Evolutionary conservation across 2,797 vertebrate species (phyloP), one percentile per base, ranked within the genome.

Genomic region (Alauda arvensis): DNA sequence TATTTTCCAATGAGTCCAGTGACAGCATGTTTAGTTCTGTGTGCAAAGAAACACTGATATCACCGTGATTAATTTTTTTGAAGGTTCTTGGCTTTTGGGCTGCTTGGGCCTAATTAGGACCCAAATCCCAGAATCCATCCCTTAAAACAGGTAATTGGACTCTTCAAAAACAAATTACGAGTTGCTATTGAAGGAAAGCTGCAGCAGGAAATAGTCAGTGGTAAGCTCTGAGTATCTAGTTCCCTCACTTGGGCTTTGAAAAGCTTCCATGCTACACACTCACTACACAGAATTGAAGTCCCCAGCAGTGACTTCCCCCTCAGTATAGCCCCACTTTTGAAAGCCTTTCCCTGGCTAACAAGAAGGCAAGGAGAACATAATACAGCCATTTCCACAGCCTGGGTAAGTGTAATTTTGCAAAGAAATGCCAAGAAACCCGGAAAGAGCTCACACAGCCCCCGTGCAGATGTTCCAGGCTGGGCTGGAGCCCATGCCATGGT

Each of bases 391-490:
- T 37, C 29, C 40, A 57, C 40, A 46, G 24, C 24, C 37, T 11
- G 10, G 43, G 18, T 29, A 51, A 72, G 28, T n/a, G 68, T 8
- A 51, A 53, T 69, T 61, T 67, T 69, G 40, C 15, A 69, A 82
- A 68, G 29, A 84, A 68, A 65, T 51, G 9, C 19, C 56, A 39
- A 20, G 11, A 19, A 37, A 55, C 8, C 29, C 31, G 25, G 62
- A 28, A 51, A 62, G 28, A 62, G 6, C 23, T 84, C 52, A 5
- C 1, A 0, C 1, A 68, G 39, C 3, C 15, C 55, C 42, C 31
- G 33, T 10, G 16, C 0, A 0, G 55, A 26, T n/a, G 51, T 39
- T 15, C 24, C 0, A 12, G 56, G 16, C 29, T 52, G 74, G 23
- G 31, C 37, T 80, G 66, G 45, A 80, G 4, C 23, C 31, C 25